Base-by-base conservation (phyloP, 1,140 invertebrate species). In the Heliconius eleuchia region DNA sequence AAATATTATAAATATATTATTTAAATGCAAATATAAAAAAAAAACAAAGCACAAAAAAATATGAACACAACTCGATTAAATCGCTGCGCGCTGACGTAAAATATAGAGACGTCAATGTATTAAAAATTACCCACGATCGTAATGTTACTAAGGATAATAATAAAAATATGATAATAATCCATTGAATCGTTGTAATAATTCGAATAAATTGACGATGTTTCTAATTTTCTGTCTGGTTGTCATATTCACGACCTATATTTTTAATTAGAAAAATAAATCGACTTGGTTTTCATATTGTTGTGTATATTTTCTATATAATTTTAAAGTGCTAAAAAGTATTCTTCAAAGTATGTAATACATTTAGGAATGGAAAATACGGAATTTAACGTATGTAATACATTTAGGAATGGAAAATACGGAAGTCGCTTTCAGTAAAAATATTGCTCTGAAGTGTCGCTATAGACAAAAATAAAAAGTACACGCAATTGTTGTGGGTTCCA, bases 91-190 rank as follows among this genome's bases (percentile, higher is more conserved):
- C 55, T 23, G 19, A 57, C 55, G 55, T 57, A 57, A 57, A 57
- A n/a, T 57, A 57, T 23, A 55, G 6, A 57, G 55, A 57, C 55
- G 55, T 57, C 55, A 57, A 23, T 57, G 11, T 57, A 23, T 57
- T 23, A 57, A 57, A 57, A 57, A 57, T n/a, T 57, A 57, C 55
- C 55, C 55, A 57, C n/a, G n/a, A 71, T 37, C 19, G 70, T 34
- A 19, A 71, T 71, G 34, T 71, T 52, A 52, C 50, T 19, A 11
- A 34, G n/a, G 16, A 71, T 19, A 34, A 71, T 71, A 34, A 34
- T 37, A 30, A 34, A 18, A 71, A 19, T 71, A 19, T 34, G 9
- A 7, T 23, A 37, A 71, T n/a, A 34, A 71, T n/a, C 27, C 4
- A 71, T 11, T 18, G 27, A 71, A 37, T 18, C 3, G 16, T 30